Percentiles rank a stretch among this genome's conserved stretches.
Conservation (phyloP, 2,888 invertebrate species). For the Lapara coniferarum region DNA sequence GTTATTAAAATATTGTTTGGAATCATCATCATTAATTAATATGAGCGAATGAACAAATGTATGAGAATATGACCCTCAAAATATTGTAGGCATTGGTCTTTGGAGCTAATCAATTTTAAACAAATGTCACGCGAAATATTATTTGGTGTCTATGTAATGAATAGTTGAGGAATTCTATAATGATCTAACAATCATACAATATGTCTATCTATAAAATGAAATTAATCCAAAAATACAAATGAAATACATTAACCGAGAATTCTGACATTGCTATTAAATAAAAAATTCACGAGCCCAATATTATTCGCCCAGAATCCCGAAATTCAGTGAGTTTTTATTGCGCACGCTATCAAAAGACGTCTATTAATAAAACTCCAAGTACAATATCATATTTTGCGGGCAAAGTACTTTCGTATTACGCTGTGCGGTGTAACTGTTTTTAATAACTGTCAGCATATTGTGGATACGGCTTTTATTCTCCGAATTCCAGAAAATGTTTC, state of each 20-base stretch:
- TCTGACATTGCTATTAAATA: background rate
- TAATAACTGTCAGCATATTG: constrained; percentile 38
- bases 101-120: no score
- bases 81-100: no score
- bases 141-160: background rate
- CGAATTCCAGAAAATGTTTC: background rate
- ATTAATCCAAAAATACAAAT: background rate
- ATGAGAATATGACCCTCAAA: no score
- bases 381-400: constrained; percentile 46
- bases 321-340: constrained; percentile 33
- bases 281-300: background rate
- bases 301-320: background rate
- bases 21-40: background rate
- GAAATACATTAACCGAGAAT: background rate
- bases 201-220: no score
- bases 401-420: constrained; percentile 31
- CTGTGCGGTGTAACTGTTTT: constrained; percentile 35
- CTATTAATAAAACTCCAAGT: constrained; percentile 53
- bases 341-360: constrained; percentile 47
- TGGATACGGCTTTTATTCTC: constrained; percentile 33
- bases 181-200: background rate
- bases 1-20: background rate
- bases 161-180: background rate
- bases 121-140: no score
- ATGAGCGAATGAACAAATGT: no score